Evolutionary conservation across 2,797 vertebrate genomes (phyloP).

Genomic region (Eidolon dupreanum): DNA sequence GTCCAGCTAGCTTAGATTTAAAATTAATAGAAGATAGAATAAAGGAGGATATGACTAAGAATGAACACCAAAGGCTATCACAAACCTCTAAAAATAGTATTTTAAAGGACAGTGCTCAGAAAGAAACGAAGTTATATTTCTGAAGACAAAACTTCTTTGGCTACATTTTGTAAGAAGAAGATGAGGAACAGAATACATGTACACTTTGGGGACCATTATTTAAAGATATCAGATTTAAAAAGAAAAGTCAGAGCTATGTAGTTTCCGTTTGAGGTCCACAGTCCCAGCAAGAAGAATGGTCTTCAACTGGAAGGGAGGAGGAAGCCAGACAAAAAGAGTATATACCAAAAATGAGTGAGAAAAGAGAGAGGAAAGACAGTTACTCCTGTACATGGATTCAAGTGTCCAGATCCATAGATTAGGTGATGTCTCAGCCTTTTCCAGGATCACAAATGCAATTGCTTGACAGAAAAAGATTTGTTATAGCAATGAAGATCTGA

Average conservation of each 20-base stretch:
- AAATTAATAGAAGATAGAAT: neutral
- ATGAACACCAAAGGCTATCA: neutral
- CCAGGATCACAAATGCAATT: neutral
- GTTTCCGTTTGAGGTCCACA: conserved; percentile 7
- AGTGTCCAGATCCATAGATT: neutral
- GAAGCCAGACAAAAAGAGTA: neutral
- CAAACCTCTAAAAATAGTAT: neutral
- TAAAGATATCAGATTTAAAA: neutral
- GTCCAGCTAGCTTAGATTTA: neutral
- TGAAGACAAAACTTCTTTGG: neutral
- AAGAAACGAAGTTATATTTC: neutral
- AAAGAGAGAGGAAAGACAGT: neutral
- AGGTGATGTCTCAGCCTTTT: neutral
- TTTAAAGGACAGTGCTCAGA: neutral
- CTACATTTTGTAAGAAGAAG: neutral
- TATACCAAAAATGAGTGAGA: neutral
- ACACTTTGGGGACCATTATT: neutral
- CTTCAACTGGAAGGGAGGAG: neutral
- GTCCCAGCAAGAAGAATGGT: conserved; percentile 17
- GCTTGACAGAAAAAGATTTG: neutral
- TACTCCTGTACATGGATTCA: neutral
- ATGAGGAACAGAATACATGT: neutral
- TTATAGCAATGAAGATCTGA: neutral
- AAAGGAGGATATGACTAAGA: neutral
- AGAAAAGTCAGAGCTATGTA: neutral